Conservation (phyloP, 2,797 vertebrate species). For the Cyprinodon diabolis region DNA sequence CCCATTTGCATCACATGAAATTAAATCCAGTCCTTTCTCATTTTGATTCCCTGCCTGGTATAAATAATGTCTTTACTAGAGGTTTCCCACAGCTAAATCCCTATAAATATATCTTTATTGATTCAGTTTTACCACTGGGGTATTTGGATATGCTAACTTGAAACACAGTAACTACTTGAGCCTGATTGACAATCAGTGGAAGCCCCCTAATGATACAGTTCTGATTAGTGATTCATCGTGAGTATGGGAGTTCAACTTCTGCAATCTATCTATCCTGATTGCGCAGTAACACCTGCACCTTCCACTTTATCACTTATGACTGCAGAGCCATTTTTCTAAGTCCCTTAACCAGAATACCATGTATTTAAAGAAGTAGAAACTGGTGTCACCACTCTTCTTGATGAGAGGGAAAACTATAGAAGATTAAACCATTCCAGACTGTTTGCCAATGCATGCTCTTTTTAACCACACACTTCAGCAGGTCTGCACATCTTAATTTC, state of each 20-base stretch:
- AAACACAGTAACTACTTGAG: not conserved
- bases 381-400: not conserved
- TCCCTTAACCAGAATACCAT: slow-evolving; percentile 2
- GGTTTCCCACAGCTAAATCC: not conserved
- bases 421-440: not conserved
- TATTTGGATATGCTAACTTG: slow-evolving; percentile 13
- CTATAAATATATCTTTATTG: slow-evolving; percentile 2
- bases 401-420: not conserved
- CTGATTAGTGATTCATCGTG: slow-evolving; percentile 67
- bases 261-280: slow-evolving; percentile 68
- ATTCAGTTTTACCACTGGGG: not conserved
- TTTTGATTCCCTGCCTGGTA: not conserved
- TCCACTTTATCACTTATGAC: slow-evolving; percentile 23
- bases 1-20: not conserved
- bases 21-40: not conserved
- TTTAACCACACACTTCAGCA: slow-evolving; percentile 11
- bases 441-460: not conserved
- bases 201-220: slow-evolving; percentile 33
- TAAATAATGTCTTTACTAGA: not conserved
- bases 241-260: slow-evolving; percentile 60
- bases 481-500: not conserved
- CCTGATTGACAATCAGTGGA: slow-evolving; percentile 55
- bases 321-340: slow-evolving; percentile 24
- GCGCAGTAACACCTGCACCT: slow-evolving; percentile 55
- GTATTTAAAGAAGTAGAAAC: slow-evolving; percentile 11